Evolutionary conservation across 2,888 invertebrate genomes (phyloP).

Genomic region (Chrysomela aeneicollis): DNA sequence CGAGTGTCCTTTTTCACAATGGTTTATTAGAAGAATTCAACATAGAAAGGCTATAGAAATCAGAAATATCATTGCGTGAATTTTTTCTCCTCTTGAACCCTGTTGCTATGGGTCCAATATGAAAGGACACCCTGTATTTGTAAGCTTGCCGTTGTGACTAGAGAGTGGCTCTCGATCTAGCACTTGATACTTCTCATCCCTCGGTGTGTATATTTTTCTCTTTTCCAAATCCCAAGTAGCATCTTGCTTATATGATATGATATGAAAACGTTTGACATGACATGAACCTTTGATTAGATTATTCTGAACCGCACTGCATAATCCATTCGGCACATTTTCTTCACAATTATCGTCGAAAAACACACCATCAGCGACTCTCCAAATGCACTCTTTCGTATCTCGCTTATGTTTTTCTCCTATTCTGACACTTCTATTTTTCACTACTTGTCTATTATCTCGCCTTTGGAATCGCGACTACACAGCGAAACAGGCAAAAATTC

Average conservation of each 20-base stretch:
- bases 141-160: not conserved
- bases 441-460: constrained; percentile 64
- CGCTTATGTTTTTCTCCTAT: constrained; percentile 62
- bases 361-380: constrained; percentile 50
- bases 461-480: constrained; percentile 63
- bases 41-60: no score
- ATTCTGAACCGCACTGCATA: constrained; percentile 58
- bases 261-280: constrained; percentile 37
- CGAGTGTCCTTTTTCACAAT: no score
- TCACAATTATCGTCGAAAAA: constrained; percentile 42
- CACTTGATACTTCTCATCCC: constrained; percentile 17
- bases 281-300: constrained; percentile 35
- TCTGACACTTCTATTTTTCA: constrained; percentile 65
- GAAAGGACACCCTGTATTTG: no score
- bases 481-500: constrained; percentile 64
- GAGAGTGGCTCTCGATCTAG: not conserved
- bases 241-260: constrained; percentile 49
- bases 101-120: no score
- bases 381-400: constrained; percentile 56
- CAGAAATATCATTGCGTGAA: no score
- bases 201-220: constrained; percentile 29
- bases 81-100: no score
- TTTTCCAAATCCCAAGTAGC: constrained; percentile 57
- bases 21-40: no score
- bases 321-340: constrained; percentile 54